phyloP scores from a whole-genome alignment of 2,797 vertebrate species.

The Orientallactaga sibirica region DNA sequence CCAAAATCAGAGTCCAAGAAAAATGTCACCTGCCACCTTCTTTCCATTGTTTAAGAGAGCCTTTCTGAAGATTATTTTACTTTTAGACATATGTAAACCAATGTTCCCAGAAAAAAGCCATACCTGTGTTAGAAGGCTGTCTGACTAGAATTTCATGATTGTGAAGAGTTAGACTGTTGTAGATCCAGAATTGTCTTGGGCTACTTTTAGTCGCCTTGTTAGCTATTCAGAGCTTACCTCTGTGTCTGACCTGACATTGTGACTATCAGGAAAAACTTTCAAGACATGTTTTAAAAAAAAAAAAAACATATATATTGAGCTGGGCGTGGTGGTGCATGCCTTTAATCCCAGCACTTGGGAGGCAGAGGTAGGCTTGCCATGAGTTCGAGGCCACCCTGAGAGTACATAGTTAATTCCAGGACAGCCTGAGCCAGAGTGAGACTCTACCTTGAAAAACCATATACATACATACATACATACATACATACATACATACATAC shows the following conservation, averaged over 20 bases:
- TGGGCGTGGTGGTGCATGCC: too few relatives aligned
- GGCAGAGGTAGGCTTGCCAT: too few relatives aligned
- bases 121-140: not conserved
- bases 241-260: not conserved
- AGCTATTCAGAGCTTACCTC: too few relatives aligned
- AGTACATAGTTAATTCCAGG: too few relatives aligned
- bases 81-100: not conserved
- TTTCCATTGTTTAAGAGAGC: conserved; percentile 5
- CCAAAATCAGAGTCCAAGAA: not conserved
- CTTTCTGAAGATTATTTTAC: conserved; percentile 3
- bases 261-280: not conserved
- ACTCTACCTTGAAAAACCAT: too few relatives aligned
- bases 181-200: not conserved
- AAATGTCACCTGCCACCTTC: not conserved
- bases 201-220: not conserved
- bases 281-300: not conserved
- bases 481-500: too few relatives aligned
- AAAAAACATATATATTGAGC: too few relatives aligned
- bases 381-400: too few relatives aligned
- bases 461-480: too few relatives aligned
- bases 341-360: too few relatives aligned
- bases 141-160: not conserved
- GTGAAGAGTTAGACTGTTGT: not conserved
- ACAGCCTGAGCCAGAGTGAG: too few relatives aligned
- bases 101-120: not conserved